These are phyloP conservation scores for Leptinotarsa rubiginosa DNA, from an alignment of 2,888 invertebrate genomes.

Conservation along the genomic window DNA sequence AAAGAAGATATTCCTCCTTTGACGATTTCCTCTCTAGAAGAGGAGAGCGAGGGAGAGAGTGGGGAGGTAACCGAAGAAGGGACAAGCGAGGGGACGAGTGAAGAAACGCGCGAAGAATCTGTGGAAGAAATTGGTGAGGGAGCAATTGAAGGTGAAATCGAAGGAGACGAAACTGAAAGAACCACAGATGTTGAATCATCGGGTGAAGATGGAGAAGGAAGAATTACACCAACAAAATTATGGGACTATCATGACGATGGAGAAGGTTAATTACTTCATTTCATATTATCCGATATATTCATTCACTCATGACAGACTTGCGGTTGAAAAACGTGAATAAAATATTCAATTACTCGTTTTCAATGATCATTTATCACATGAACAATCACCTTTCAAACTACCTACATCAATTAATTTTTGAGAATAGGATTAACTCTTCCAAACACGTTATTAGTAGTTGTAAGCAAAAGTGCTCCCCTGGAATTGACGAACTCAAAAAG, in stretches of 20 bases:
- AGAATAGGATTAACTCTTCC: too few relatives aligned
- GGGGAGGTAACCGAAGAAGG: neutral
- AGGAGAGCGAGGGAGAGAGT: conserved; percentile 35
- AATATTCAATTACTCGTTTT: too few relatives aligned
- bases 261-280: conserved; percentile 18
- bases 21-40: conserved; percentile 47
- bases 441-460: too few relatives aligned
- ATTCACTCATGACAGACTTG: too few relatives aligned
- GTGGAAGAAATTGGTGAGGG: conserved; percentile 20
- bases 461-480: too few relatives aligned
- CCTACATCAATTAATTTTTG: too few relatives aligned
- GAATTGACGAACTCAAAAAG: too few relatives aligned
- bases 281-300: neutral
- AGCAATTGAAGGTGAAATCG: conserved; percentile 30
- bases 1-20: conserved; percentile 54
- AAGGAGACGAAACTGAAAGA: conserved; percentile 1
- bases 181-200: conserved; percentile 28
- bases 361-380: too few relatives aligned
- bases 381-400: too few relatives aligned
- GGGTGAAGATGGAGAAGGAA: conserved; percentile 40
- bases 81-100: conserved; percentile 29
- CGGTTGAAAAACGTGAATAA: too few relatives aligned
- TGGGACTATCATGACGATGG: neutral
- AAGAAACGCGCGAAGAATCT: conserved; percentile 10
- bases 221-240: conserved; percentile 10